Percentiles rank a stretch among this genome's conserved stretches.
phyloP scores from a whole-genome alignment of 2,888 invertebrate genomes.

The Plebejus argus region DNA sequence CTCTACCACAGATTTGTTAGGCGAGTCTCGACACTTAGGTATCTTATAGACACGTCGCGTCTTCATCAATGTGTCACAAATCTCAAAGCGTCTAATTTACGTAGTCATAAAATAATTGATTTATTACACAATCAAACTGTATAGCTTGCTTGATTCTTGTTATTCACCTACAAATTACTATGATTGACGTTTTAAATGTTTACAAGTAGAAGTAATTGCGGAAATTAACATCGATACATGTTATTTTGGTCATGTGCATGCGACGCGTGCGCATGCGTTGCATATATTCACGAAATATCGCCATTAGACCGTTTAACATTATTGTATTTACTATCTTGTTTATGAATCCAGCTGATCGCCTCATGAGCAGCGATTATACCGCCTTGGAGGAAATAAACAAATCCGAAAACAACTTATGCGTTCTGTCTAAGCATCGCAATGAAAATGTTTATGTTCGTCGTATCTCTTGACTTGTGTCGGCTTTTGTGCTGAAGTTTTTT shows the following conservation, averaged over 20 bases:
- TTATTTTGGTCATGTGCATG: background rate
- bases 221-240: background rate
- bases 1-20: too few relatives aligned
- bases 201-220: background rate
- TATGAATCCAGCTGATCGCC: background rate
- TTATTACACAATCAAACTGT: background rate
- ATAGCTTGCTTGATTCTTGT: background rate
- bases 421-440: too few relatives aligned
- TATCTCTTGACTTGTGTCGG: too few relatives aligned
- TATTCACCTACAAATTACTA: background rate
- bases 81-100: background rate
- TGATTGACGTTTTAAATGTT: background rate
- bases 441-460: too few relatives aligned
- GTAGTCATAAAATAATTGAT: background rate
- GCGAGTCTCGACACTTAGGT: too few relatives aligned
- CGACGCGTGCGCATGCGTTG: background rate
- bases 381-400: too few relatives aligned
- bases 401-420: too few relatives aligned
- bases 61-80: background rate
- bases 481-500: too few relatives aligned
- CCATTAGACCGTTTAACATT: background rate
- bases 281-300: conserved; percentile 23
- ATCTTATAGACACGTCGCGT: background rate
- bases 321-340: background rate
- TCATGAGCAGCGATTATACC: too few relatives aligned